Evolutionary conservation across 2,888 invertebrate genomes (phyloP).

Genomic region (Drosophila mercatorum): DNA sequence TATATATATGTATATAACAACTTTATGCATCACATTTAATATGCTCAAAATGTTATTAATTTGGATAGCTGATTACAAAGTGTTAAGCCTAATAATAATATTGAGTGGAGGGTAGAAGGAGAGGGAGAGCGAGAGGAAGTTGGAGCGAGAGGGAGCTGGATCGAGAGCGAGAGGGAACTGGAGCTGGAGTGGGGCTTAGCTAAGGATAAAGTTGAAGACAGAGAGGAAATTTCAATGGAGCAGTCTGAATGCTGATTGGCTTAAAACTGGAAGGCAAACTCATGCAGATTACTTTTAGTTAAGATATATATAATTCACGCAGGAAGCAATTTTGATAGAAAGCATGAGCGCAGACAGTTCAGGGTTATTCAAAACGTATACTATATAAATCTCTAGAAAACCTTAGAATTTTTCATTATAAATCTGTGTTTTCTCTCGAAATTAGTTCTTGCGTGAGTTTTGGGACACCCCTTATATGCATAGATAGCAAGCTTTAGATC

Average conservation of each 20-base stretch:
- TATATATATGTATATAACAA: background rate
- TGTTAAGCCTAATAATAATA: background rate
- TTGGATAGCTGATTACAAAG: background rate
- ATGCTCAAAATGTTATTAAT: conserved; percentile 4
- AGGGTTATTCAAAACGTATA: too few relatives aligned
- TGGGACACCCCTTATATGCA: too few relatives aligned
- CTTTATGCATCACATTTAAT: conserved; percentile 1
- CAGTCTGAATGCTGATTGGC: background rate
- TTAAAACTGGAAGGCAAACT: background rate
- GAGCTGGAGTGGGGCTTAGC: background rate
- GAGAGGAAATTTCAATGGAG: background rate
- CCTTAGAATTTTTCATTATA: too few relatives aligned
- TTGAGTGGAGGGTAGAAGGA: background rate
- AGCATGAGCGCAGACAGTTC: too few relatives aligned
- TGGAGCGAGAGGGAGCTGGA: background rate
- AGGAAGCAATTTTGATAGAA: too few relatives aligned
- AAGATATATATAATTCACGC: too few relatives aligned
- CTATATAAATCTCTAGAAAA: too few relatives aligned
- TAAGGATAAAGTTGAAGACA: background rate
- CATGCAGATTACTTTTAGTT: too few relatives aligned
- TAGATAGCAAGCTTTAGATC: too few relatives aligned
- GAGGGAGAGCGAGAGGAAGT: background rate
- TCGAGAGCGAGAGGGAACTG: background rate
- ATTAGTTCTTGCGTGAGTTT: too few relatives aligned
- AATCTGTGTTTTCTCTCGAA: too few relatives aligned